A percentile compares a stretch with the other conserved stretches of the same genome.
Evolutionary conservation across 2,797 vertebrate genomes (phyloP).

Genomic region (Neosalanx taihuensis): DNA sequence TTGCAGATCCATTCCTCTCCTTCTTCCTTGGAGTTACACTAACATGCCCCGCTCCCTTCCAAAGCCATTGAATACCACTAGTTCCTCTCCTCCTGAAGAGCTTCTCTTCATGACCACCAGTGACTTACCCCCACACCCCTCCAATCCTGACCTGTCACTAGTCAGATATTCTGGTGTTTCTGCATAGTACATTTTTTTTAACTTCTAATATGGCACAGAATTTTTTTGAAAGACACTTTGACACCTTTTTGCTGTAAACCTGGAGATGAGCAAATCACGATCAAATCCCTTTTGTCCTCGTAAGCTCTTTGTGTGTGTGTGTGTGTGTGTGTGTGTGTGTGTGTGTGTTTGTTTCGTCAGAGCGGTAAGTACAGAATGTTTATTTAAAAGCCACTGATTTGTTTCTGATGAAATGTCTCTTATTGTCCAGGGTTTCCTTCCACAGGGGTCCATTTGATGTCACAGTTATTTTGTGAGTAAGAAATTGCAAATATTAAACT

Average conservation of each 20-base stretch:
- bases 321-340: neutral
- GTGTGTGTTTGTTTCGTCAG: slow-evolving; percentile 25
- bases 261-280: slow-evolving; percentile 32
- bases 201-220: slow-evolving; percentile 50
- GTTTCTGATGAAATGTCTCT: slow-evolving; percentile 19
- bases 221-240: slow-evolving; percentile 46
- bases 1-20: neutral
- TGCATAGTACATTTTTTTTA: slow-evolving; percentile 65
- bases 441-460: slow-evolving; percentile 27
- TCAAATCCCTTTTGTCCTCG: slow-evolving; percentile 33
- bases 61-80: neutral
- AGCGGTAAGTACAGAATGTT: slow-evolving; percentile 31
- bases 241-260: slow-evolving; percentile 47
- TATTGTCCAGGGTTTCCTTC: slow-evolving; percentile 32
- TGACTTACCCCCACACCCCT: slow-evolving; percentile 13
- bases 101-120: slow-evolving; percentile 8
- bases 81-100: neutral
- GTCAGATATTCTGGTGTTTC: slow-evolving; percentile 42
- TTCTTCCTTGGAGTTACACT: slow-evolving; percentile 13
- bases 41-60: neutral
- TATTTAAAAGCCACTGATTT: slow-evolving; percentile 44
- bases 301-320: neutral
- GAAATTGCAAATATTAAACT: neutral
- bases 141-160: slow-evolving; percentile 31
- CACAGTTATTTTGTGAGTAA: neutral